Evolutionary conservation across 2,113 vertebrate species (phyloP).

Genomic region (Oncorhynchus kisutch): DNA sequence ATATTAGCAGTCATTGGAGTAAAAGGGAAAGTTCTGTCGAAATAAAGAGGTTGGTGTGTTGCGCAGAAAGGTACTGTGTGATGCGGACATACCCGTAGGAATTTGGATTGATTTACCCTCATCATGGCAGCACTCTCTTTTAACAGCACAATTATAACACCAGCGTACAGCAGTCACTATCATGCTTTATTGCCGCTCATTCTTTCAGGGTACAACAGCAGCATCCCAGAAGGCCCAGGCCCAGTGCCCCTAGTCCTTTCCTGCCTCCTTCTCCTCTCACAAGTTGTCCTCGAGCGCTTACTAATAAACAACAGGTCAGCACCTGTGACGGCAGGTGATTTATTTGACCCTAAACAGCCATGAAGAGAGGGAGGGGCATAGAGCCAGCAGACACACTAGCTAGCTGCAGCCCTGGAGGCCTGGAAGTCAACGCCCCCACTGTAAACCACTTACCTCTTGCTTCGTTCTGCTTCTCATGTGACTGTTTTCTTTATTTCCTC

Average conservation of each 20-base stretch:
- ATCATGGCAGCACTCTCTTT: conserved; percentile 24
- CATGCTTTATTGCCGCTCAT: conserved; percentile 59
- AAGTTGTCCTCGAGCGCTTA: conserved; percentile 62
- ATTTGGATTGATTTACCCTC: not conserved
- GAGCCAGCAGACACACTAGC: conserved; percentile 44
- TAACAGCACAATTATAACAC: conserved; percentile 56
- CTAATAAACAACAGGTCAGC: conserved; percentile 77
- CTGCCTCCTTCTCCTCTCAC: conserved; percentile 51
- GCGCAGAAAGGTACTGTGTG: not conserved
- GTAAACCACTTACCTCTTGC: conserved; percentile 66
- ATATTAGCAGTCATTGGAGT: no score
- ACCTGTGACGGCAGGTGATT: conserved; percentile 75
- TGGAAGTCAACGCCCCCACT: conserved; percentile 64
- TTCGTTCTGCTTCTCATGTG: conserved; percentile 66
- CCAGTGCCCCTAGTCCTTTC: conserved; percentile 47
- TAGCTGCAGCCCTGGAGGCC: conserved; percentile 53
- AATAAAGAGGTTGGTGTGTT: not conserved
- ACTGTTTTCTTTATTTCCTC: conserved; percentile 64
- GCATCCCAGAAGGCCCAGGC: conserved; percentile 60
- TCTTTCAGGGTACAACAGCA: conserved; percentile 58
- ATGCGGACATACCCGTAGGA: not conserved
- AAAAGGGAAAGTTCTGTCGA: not conserved
- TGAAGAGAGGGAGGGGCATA: conserved; percentile 33
- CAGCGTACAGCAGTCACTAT: conserved; percentile 56
- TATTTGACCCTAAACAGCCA: conserved; percentile 61